Evolutionary conservation across 1,140 invertebrate genomes (phyloP).

Genomic region (Sogatella furcifera): DNA sequence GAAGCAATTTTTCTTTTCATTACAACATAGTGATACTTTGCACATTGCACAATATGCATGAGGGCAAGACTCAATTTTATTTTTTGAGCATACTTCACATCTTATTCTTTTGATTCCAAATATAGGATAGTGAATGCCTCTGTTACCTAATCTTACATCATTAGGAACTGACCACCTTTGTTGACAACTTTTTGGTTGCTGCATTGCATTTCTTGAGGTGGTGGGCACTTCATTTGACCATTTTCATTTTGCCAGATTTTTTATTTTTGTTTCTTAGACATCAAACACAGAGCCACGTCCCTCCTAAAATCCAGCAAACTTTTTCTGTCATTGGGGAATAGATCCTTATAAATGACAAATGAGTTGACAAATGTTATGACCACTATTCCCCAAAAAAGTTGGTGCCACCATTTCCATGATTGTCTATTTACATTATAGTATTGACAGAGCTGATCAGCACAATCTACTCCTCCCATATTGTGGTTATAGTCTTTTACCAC

Average conservation of each 20-base stretch:
- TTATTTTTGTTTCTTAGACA: neutral
- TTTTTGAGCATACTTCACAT: neutral
- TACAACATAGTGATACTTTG: neutral
- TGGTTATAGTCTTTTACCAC: constrained; percentile 34
- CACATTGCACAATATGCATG: neutral
- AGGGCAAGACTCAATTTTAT: neutral
- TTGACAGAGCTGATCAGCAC: constrained; percentile 34
- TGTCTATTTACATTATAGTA: constrained; percentile 11
- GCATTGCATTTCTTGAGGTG: neutral
- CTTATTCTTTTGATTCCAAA: neutral
- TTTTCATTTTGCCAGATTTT: neutral
- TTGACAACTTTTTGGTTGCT: neutral
- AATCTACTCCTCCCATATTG: constrained; percentile 30
- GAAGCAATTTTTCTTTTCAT: constrained; percentile 1
- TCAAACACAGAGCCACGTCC: constrained; percentile 4
- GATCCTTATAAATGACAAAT: constrained; percentile 7
- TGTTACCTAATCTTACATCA: neutral
- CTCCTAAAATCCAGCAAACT: constrained; percentile 8
- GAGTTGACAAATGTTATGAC: constrained; percentile 16
- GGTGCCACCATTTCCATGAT: constrained; percentile 14
- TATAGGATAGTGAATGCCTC: neutral
- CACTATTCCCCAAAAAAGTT: constrained; percentile 14
- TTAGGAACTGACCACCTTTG: neutral
- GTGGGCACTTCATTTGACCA: neutral
- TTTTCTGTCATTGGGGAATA: constrained; percentile 5